Percentiles rank a stretch among this genome's conserved stretches.
These are phyloP conservation scores for Listrodromus nycthemerus DNA, from an alignment of 2,888 invertebrate species.

Conservation along the genomic window DNA sequence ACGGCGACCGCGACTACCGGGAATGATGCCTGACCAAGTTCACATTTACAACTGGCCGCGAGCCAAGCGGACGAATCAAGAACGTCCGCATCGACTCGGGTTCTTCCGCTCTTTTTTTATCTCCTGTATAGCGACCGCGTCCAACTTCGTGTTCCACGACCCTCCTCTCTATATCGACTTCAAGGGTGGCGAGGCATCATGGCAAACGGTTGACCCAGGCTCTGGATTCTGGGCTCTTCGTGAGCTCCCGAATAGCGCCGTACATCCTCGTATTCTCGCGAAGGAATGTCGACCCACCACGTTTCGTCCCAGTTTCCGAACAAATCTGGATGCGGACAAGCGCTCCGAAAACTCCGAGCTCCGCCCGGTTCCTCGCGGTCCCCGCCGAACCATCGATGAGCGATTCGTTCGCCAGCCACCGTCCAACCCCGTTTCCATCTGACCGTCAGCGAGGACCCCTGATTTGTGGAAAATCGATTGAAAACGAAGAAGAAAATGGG, in stretches of 20 bases:
- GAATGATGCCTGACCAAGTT: constrained; percentile 67
- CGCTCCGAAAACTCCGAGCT: constrained; percentile 1
- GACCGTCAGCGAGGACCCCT: constrained; percentile 17
- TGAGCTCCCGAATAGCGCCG: constrained; percentile 33
- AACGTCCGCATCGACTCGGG: constrained; percentile 32
- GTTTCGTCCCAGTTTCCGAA: constrained; percentile 39
- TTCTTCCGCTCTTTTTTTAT: constrained; percentile 8
- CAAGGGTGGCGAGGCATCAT: constrained; percentile 34
- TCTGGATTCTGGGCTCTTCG: constrained; percentile 13
- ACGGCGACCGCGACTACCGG: constrained; percentile 44
- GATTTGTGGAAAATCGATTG: constrained; percentile 34
- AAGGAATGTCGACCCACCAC: constrained; percentile 9
- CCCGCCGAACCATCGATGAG: constrained; percentile 2
- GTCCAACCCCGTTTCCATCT: not conserved
- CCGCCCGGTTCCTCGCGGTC: not conserved
- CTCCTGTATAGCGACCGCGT: not conserved
- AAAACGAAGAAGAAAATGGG: not conserved
- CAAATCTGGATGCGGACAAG: constrained; percentile 22
- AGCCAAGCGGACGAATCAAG: constrained; percentile 61
- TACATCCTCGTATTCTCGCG: constrained; percentile 13
- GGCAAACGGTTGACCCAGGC: constrained; percentile 42
- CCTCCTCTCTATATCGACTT: constrained; percentile 48
- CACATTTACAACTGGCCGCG: constrained; percentile 66
- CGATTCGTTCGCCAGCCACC: not conserved
- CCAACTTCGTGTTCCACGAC: not conserved